Conservation (phyloP, 1,140 invertebrate species). For the Dolichoris vasculosae region DNA sequence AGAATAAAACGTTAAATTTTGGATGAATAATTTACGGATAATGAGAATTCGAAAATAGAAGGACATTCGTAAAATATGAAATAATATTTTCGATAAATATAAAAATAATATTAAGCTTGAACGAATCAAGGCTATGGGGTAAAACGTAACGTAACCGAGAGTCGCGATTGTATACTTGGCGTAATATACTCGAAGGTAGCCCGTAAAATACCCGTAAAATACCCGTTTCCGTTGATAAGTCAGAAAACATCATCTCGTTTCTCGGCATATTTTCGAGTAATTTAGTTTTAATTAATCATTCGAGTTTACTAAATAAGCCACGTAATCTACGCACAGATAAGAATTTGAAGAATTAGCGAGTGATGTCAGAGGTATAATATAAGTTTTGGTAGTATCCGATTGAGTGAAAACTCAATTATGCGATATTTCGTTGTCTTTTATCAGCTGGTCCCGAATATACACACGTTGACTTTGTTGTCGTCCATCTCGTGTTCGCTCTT, state of each 20-base stretch:
- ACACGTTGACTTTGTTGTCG: conserved; percentile 27
- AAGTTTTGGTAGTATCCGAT: neutral
- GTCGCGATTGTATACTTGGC: neutral
- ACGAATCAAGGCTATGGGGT: no score
- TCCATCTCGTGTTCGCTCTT: neutral
- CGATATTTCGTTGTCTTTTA: neutral
- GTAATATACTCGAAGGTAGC: neutral
- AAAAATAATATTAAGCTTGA: no score
- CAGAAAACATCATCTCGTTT: neutral
- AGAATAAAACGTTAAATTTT: no score
- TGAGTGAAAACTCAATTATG: neutral
- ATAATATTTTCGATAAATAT: no score
- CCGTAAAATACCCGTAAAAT: no score
- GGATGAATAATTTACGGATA: no score
- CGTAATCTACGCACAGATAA: neutral
- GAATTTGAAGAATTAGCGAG: neutral
- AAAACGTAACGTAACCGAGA: no score
- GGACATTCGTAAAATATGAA: no score
- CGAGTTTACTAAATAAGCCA: neutral
- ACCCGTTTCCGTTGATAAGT: neutral
- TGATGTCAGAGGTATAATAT: neutral
- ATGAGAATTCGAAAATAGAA: no score
- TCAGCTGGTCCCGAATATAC: conserved; percentile 1
- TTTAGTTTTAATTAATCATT: neutral
- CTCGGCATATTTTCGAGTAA: neutral